Conservation (phyloP, 1,140 invertebrate genomes). For the Bradysia coprophila region DNA sequence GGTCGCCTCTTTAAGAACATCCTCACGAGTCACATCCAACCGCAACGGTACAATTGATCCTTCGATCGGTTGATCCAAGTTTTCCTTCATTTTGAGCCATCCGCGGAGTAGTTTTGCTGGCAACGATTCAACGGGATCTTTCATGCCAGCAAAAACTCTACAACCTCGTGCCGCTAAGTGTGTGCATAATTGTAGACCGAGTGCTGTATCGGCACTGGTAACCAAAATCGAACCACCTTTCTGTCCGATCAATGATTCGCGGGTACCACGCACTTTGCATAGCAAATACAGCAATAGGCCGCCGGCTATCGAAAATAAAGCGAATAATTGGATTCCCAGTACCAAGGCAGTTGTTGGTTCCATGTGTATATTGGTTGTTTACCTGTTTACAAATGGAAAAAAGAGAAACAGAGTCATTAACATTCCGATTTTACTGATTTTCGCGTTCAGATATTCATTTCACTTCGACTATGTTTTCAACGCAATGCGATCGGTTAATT, state of each 20-base stretch:
- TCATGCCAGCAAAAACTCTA: slow-evolving; percentile 56
- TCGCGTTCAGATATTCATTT: too few species aligned
- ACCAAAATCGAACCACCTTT: slow-evolving; percentile 38
- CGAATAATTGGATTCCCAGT: slow-evolving; percentile 54
- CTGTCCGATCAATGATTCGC: slow-evolving; percentile 12
- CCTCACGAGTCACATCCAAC: slow-evolving; percentile 60
- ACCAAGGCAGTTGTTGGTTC: slow-evolving; percentile 57
- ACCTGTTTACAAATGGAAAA: slow-evolving; percentile 15
- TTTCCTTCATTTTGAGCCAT: slow-evolving; percentile 39
- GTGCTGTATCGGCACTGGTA: slow-evolving; percentile 54
- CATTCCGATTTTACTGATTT: too few species aligned
- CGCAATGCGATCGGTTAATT: too few species aligned
- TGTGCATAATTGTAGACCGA: slow-evolving; percentile 40
- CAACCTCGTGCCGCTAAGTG: slow-evolving; percentile 46
- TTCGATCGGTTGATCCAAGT: slow-evolving; percentile 23
- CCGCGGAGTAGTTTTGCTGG: slow-evolving; percentile 31
- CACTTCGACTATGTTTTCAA: too few species aligned
- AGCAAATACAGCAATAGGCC: slow-evolving; percentile 54
- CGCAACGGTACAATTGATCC: slow-evolving; percentile 41
- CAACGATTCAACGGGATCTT: slow-evolving; percentile 29
- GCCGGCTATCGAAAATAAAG: slow-evolving; percentile 56
- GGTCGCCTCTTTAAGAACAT: slow-evolving; percentile 55
- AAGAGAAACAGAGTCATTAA: too few species aligned
- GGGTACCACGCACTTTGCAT: slow-evolving; percentile 41
- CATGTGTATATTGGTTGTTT: slow-evolving; percentile 39